Conservation (phyloP, 1,140 invertebrate genomes). For the Sminthurinus signatus region DNA sequence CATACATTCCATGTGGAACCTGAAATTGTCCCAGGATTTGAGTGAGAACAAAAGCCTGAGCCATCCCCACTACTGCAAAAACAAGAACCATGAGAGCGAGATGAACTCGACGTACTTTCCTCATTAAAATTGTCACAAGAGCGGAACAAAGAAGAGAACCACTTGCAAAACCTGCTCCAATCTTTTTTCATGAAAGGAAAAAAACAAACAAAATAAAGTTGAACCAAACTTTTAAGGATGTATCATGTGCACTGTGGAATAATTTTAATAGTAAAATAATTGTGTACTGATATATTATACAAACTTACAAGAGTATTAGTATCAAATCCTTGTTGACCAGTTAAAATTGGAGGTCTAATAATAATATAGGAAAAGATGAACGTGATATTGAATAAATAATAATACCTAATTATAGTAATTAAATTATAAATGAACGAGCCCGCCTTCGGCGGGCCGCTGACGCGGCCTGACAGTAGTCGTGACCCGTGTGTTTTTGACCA, state of each 20-base stretch:
- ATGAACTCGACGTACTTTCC: background rate
- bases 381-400: too few relatives aligned
- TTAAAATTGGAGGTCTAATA: conserved; percentile 23
- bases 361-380: too few relatives aligned
- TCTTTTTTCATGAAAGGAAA: background rate
- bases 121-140: conserved; percentile 1
- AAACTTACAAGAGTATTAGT: conserved; percentile 5
- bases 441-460: too few relatives aligned
- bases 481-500: too few relatives aligned
- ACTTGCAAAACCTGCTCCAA: too few relatives aligned
- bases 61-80: conserved; percentile 12
- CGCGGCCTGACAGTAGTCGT: too few relatives aligned
- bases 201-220: background rate
- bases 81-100: background rate
- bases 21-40: background rate
- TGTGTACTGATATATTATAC: too few relatives aligned
- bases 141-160: background rate
- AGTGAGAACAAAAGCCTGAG: background rate
- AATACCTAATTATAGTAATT: too few relatives aligned
- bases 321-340: conserved; percentile 17
- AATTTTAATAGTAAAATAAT: too few relatives aligned
- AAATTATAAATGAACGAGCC: too few relatives aligned
- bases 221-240: background rate
- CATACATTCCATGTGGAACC: background rate
- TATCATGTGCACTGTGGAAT: too few relatives aligned